Percentiles rank a stretch among this genome's conserved stretches.
phyloP scores from a whole-genome alignment of 2,797 vertebrate species.

The Phyllotis vaccarum region DNA sequence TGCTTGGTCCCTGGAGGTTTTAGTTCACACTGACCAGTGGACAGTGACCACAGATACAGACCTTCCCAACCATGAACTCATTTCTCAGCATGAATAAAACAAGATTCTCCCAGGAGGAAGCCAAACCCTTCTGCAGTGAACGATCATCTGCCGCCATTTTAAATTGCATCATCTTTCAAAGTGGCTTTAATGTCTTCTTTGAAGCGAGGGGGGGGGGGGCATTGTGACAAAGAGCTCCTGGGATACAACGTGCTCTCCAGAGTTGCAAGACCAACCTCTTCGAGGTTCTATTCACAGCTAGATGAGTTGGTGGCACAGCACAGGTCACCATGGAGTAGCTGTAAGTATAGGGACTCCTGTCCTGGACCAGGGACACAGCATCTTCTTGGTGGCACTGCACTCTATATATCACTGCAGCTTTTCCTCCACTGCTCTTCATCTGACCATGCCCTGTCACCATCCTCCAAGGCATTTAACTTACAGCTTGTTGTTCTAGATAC shows the following conservation, averaged over 20 bases:
- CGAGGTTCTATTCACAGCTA: conserved; percentile 90
- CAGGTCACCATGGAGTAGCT: conserved; percentile 89
- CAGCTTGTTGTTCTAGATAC: neutral
- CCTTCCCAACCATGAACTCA: conserved; percentile 97
- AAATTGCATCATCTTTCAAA: conserved; percentile 89
- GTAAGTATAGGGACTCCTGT: conserved; percentile 89
- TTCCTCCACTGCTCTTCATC: conserved; percentile 90
- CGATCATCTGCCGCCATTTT: conserved; percentile 88
- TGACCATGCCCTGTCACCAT: conserved; percentile 89
- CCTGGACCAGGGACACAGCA: conserved; percentile 88
- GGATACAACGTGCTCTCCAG: conserved; percentile 88
- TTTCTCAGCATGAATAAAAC: conserved; percentile 89
- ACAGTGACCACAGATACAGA: conserved; percentile 93
- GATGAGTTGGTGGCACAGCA: conserved; percentile 88
- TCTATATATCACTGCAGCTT: conserved; percentile 87
- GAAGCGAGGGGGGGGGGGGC: no score
- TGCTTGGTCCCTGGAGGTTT: conserved; percentile 87
- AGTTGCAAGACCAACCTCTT: conserved; percentile 89
- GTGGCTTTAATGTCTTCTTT: conserved; percentile 89
- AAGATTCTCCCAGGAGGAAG: conserved; percentile 96
- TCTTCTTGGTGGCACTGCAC: conserved; percentile 86
- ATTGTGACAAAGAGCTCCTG: conserved; percentile 88
- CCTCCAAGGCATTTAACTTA: conserved; percentile 83
- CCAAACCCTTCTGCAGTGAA: conserved; percentile 92
- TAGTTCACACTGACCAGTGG: conserved; percentile 88